Conservation (phyloP, 2,113 vertebrate genomes). For the Tupaia tana region DNA sequence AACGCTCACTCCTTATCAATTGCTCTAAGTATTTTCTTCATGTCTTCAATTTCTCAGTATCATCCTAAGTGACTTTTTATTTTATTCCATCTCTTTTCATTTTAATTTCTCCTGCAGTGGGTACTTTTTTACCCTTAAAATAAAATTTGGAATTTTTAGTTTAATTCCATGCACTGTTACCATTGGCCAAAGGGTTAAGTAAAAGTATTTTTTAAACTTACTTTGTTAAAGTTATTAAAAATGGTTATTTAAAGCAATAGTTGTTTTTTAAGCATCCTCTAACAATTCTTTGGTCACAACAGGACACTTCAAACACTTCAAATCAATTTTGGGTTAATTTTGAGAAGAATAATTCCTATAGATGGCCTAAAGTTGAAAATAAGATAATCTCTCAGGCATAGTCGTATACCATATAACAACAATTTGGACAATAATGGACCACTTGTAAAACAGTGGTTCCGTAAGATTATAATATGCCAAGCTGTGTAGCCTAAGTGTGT, state of each 20-base stretch:
- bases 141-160: neutral
- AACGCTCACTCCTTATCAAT: neutral
- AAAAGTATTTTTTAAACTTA: neutral
- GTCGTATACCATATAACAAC: too few species aligned
- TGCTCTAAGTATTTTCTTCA: neutral
- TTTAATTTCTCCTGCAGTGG: neutral
- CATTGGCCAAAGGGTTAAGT: neutral
- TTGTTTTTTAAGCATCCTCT: neutral
- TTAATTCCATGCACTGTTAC: neutral
- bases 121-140: neutral
- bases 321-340: neutral
- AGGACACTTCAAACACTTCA: neutral
- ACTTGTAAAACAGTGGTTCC: too few species aligned
- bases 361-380: constrained; percentile 31
- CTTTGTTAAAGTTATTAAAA: neutral
- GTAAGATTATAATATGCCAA: too few species aligned
- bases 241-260: neutral
- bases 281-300: neutral
- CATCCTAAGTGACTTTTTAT: neutral
- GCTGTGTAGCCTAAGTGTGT: too few species aligned
- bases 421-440: too few species aligned
- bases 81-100: neutral
- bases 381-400: neutral
- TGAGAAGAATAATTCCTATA: constrained; percentile 12
- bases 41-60: neutral